These are phyloP conservation scores for Bibio marci DNA, from an alignment of 2,888 invertebrate species.

Conservation along the genomic window DNA sequence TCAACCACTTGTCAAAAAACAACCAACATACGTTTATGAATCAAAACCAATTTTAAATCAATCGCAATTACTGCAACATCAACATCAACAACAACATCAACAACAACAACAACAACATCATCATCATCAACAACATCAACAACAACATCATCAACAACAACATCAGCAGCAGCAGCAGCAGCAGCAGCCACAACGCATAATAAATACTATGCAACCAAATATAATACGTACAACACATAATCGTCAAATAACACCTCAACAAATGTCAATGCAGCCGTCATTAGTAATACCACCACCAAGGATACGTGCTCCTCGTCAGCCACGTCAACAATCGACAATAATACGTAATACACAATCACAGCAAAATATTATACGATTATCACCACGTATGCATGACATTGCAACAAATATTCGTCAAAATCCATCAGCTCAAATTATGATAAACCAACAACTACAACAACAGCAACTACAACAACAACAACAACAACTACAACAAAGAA, in stretches of 20 bases:
- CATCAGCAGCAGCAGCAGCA: too few relatives aligned
- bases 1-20: too few relatives aligned
- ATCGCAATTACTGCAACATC: too few relatives aligned
- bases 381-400: background rate
- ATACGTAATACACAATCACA: background rate
- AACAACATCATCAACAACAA: background rate
- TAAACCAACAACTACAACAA: background rate
- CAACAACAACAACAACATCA: constrained; percentile 7
- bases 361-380: background rate
- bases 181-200: background rate
- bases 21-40: background rate
- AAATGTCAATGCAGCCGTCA: background rate
- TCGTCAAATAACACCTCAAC: background rate
- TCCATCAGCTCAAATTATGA: background rate
- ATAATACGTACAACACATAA: background rate
- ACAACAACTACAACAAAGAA: constrained; percentile 6
- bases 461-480: constrained; percentile 4
- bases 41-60: too few relatives aligned
- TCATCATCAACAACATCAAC: constrained; percentile 8
- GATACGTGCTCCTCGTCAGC: background rate
- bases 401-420: background rate
- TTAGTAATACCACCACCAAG: background rate
- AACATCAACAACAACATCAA: background rate
- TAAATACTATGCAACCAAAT: background rate
- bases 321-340: background rate